Percentiles rank a stretch among this genome's conserved stretches.
Evolutionary conservation across 2,113 vertebrate species (phyloP).

Genomic region (Apteryx owenii): DNA sequence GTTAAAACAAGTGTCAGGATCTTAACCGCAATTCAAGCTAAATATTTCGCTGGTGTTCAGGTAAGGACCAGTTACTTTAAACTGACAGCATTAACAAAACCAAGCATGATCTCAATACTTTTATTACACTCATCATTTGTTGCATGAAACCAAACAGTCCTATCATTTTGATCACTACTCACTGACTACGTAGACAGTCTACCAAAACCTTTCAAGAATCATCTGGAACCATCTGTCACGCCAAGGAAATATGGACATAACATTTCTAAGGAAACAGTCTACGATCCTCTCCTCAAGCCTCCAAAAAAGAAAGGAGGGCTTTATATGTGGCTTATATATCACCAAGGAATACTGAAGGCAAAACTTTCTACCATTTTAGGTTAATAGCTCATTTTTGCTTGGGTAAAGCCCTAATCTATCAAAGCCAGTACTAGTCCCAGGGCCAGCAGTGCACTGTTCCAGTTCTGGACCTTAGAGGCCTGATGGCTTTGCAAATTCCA

Average conservation of each 20-base stretch:
- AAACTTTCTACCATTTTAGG: neutral
- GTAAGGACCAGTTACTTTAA: neutral
- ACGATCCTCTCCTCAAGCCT: neutral
- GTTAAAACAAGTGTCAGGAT: neutral
- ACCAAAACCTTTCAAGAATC: neutral
- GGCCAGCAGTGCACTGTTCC: fast-evolving
- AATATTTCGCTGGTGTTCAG: neutral
- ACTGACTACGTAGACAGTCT: neutral
- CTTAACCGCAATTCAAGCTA: neutral
- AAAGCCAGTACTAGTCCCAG: neutral
- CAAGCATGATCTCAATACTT: neutral
- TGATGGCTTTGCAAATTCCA: neutral
- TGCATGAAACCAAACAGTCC: neutral
- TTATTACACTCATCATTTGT: neutral
- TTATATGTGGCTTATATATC: neutral
- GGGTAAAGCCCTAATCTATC: neutral
- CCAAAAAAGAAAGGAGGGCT: neutral
- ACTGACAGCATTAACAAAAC: neutral
- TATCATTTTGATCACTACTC: neutral
- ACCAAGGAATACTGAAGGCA: neutral
- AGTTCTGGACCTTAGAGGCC: neutral
- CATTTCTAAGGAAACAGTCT: neutral
- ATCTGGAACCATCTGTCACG: neutral
- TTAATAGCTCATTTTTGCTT: neutral
- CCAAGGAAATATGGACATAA: neutral